Conservation (phyloP, 2,888 invertebrate species). For the Drosophila vallismaia region DNA sequence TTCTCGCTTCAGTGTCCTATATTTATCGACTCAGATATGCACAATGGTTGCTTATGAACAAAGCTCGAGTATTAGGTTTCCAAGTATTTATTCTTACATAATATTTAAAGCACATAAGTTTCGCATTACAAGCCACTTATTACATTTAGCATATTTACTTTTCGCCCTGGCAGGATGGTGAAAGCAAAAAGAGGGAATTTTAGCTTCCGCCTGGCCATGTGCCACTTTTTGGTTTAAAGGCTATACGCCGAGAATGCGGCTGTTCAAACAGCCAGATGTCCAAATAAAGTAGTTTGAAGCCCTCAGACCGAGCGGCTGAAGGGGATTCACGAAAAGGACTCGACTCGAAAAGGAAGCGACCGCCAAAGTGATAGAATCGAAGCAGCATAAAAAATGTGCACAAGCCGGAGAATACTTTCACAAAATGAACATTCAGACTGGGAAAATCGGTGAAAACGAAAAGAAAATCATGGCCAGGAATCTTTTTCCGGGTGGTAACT, state of each 20-base stretch:
- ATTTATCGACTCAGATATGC: neutral
- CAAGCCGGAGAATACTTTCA: conserved; percentile 52
- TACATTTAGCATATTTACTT: conserved; percentile 23
- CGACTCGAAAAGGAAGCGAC: neutral
- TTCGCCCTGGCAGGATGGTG: neutral
- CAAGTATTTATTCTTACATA: neutral
- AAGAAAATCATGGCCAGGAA: conserved; percentile 11
- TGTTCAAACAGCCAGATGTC: conserved; percentile 62
- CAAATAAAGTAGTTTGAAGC: conserved; percentile 70
- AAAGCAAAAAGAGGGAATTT: conserved; percentile 22
- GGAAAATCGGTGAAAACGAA: neutral
- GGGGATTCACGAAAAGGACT: neutral
- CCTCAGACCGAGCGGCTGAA: neutral
- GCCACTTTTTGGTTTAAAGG: conserved; percentile 37
- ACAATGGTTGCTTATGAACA: neutral
- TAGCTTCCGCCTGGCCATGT: conserved; percentile 19
- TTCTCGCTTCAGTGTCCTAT: neutral
- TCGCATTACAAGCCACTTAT: conserved; percentile 27
- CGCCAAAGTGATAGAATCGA: conserved; percentile 24
- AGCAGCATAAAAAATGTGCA: conserved; percentile 59
- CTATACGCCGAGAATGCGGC: conserved; percentile 7
- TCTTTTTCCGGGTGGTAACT: conserved; percentile 11
- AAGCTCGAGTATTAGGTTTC: neutral
- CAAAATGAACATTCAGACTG: conserved; percentile 57
- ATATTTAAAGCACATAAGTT: conserved; percentile 1